Conservation (phyloP, 2,113 vertebrate genomes). For the Eulemur rufifrons region DNA sequence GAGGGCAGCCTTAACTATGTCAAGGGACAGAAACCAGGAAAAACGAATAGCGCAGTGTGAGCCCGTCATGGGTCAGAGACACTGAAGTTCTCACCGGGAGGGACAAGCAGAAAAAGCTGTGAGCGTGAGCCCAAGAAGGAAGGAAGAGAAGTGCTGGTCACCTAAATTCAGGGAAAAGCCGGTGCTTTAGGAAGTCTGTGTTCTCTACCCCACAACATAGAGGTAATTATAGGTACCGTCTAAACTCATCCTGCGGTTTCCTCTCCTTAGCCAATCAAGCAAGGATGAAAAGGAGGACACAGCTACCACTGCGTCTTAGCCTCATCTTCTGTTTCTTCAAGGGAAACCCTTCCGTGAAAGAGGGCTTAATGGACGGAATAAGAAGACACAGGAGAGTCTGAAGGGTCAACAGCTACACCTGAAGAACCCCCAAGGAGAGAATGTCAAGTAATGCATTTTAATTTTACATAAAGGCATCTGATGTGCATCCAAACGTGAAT, state of each 20-base stretch:
- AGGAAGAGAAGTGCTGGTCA: neutral
- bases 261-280: neutral
- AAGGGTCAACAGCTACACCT: neutral
- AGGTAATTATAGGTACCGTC: fast-evolving
- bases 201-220: fast-evolving
- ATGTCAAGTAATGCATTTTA: neutral
- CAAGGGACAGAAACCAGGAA: neutral
- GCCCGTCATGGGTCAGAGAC: neutral
- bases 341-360: neutral
- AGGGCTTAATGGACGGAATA: neutral
- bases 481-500: neutral
- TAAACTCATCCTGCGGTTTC: neutral
- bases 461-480: neutral
- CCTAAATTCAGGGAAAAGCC: neutral
- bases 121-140: neutral
- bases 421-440: neutral
- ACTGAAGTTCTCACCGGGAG: neutral
- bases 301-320: neutral
- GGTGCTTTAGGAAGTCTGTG: fast-evolving
- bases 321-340: neutral
- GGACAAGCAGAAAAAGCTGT: neutral
- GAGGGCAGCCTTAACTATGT: neutral
- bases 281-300: neutral
- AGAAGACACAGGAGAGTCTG: neutral
- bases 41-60: neutral